A percentile compares a stretch with the other conserved stretches of the same genome.
Evolutionary conservation across 1,140 invertebrate genomes (phyloP).

Genomic region (Manduca sexta): DNA sequence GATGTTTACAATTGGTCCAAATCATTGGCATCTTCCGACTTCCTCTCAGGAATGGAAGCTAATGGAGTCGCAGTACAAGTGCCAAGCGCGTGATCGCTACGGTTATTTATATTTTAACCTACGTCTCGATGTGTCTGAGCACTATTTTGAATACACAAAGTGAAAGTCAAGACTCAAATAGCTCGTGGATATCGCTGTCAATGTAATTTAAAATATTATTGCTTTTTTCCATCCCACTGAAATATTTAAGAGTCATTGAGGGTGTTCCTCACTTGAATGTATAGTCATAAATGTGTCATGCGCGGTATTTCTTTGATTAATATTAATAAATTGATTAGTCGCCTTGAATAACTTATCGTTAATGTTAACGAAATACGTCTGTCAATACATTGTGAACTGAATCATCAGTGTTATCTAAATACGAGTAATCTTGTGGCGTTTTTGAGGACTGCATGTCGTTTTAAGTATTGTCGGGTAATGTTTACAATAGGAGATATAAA

Average conservation of each 20-base stretch:
- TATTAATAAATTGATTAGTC: background rate
- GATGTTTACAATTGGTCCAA: conserved; percentile 12
- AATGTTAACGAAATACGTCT: too few relatives aligned
- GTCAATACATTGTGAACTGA: too few relatives aligned
- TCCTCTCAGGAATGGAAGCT: background rate
- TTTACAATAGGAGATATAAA: too few relatives aligned
- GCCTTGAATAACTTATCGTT: too few relatives aligned
- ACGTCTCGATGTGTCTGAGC: conserved; percentile 13
- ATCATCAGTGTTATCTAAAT: too few relatives aligned
- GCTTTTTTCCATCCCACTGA: background rate
- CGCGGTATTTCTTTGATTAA: background rate
- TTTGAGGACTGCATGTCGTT: too few relatives aligned
- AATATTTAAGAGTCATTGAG: conserved; percentile 2
- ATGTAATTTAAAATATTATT: conserved; percentile 1
- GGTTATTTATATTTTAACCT: conserved; percentile 10
- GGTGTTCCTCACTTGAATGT: too few relatives aligned
- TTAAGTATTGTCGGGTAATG: too few relatives aligned
- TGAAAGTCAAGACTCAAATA: conserved; percentile 23
- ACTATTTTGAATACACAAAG: conserved; percentile 24
- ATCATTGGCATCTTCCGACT: conserved; percentile 3
- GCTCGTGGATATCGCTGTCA: conserved; percentile 9
- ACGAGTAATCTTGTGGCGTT: too few relatives aligned
- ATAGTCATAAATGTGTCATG: too few relatives aligned
- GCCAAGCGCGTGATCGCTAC: conserved; percentile 18
- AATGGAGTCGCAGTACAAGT: background rate